phyloP scores from a whole-genome alignment of 2,888 invertebrate genomes.

The Chelonus formosanus region DNA sequence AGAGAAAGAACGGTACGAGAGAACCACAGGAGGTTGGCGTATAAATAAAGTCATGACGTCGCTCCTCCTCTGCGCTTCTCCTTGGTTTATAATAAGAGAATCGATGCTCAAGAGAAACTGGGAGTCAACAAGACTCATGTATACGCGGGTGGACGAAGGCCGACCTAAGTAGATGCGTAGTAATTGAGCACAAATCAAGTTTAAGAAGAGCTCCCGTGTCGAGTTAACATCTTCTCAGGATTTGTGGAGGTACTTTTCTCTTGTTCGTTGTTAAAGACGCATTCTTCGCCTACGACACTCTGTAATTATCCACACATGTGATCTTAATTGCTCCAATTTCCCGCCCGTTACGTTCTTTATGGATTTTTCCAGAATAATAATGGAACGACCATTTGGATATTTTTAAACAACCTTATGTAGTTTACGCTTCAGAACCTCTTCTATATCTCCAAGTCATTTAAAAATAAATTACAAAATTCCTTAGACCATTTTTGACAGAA shows the following conservation, averaged over 20 bases:
- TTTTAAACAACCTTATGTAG: too few relatives aligned
- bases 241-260: conserved; percentile 42
- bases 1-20: conserved; percentile 7
- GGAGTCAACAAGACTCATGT: conserved; percentile 15
- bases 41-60: conserved; percentile 63
- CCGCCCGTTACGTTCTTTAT: conserved; percentile 10
- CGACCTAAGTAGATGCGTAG: conserved; percentile 50
- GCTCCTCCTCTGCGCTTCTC: conserved; percentile 27
- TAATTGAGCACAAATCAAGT: conserved; percentile 66
- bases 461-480: too few relatives aligned
- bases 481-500: too few relatives aligned
- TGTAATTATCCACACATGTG: conserved; percentile 43
- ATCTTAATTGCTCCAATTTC: conserved; percentile 46
- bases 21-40: conserved; percentile 43
- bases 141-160: conserved; percentile 28
- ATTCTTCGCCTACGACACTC: conserved; percentile 43
- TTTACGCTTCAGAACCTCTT: too few relatives aligned
- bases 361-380: neutral
- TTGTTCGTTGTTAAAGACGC: conserved; percentile 29
- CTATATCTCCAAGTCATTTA: too few relatives aligned
- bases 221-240: conserved; percentile 43
- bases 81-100: conserved; percentile 49
- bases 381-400: too few relatives aligned
- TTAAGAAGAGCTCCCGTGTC: conserved; percentile 56
- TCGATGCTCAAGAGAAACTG: conserved; percentile 32